A percentile compares a stretch with the other conserved stretches of the same genome.
phyloP scores from a whole-genome alignment of 2,888 invertebrate genomes.

The Sicus ferrugineus region DNA sequence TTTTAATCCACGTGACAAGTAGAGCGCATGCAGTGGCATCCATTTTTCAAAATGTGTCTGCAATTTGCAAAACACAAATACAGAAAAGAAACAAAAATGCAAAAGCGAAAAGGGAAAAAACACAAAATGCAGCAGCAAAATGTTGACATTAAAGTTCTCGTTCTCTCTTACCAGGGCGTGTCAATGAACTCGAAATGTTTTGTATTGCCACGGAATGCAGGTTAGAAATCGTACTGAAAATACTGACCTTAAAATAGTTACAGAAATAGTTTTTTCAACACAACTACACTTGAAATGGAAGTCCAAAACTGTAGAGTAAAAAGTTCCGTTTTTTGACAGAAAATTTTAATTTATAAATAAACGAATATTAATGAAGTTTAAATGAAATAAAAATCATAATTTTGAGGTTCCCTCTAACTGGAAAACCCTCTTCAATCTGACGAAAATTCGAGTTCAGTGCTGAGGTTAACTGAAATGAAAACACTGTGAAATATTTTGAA shows the following conservation, averaged over 20 bases:
- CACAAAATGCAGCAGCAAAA: not conserved
- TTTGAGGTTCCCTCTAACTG: too few species aligned
- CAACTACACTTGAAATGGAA: too few species aligned
- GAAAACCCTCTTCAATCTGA: too few species aligned
- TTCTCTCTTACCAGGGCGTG: conserved; percentile 14
- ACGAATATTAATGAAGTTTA: not conserved
- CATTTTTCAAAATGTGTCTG: not conserved
- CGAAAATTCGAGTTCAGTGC: too few species aligned
- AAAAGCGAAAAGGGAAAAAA: not conserved
- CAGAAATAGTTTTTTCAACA: too few species aligned
- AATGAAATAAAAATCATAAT: not conserved
- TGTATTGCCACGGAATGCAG: not conserved
- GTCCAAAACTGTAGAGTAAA: too few species aligned
- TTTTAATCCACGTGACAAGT: conserved; percentile 29
- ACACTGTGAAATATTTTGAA: too few species aligned
- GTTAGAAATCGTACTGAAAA: not conserved
- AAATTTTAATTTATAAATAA: not conserved
- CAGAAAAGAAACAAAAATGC: not conserved
- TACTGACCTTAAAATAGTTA: conserved; percentile 7
- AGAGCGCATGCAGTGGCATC: conserved; percentile 26
- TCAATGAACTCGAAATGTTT: conserved; percentile 23
- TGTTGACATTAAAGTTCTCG: conserved; percentile 24
- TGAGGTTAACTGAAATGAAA: too few species aligned
- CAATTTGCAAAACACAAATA: not conserved
- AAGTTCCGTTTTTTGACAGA: not conserved